These are phyloP conservation scores for Caenorhabditis elegans DNA, from an alignment of 1,140 invertebrate genomes.

Conservation along the genomic window WBcel235 BX284603.4:7403001-7403500, in stretches of 20 bases:
- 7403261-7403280: constrained; percentile 2
- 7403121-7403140: neutral
- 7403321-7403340: neutral
- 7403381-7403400: neutral
- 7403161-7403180: neutral
- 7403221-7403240: too few relatives aligned
- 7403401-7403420: too few relatives aligned
- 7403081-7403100: too few relatives aligned
- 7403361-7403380: neutral
- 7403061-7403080: too few relatives aligned
- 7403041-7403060: too few relatives aligned
- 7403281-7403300: neutral
- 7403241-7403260: too few relatives aligned
- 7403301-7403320: too few relatives aligned
- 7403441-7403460: constrained; percentile 3
- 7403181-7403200: constrained; percentile 10
- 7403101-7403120: too few relatives aligned
- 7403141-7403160: neutral
- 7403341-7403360: constrained; percentile 19
- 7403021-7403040: too few relatives aligned
- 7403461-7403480: neutral
- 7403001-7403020: too few relatives aligned
- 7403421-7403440: too few relatives aligned
- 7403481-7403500: too few relatives aligned
- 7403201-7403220: neutral